These are phyloP conservation scores for Nothoprocta perdicaria DNA, from an alignment of 2,113 vertebrate species.

Conservation along the genomic window DNA sequence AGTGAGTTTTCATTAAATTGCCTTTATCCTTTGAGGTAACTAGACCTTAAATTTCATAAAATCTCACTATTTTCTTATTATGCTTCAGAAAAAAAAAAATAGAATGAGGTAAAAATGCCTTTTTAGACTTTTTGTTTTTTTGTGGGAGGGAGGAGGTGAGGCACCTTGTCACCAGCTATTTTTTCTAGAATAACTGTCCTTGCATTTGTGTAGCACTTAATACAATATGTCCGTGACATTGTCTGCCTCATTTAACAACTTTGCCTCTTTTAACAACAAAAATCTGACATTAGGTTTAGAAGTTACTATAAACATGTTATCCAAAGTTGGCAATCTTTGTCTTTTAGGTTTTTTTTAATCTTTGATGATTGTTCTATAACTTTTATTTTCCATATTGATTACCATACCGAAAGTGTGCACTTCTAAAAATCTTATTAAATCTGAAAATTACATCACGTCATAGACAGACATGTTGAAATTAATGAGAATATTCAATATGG, in stretches of 20 bases:
- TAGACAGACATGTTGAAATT: not conserved
- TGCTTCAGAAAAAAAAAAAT: not conserved
- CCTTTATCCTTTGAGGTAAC: not conserved
- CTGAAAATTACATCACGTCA: not conserved
- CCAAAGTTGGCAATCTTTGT: not conserved
- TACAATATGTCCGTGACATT: not conserved
- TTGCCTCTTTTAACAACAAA: not conserved
- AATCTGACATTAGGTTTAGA: not conserved
- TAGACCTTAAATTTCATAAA: not conserved
- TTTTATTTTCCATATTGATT: not conserved
- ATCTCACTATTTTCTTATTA: not conserved
- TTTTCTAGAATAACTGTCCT: not conserved
- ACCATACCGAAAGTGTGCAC: not conserved
- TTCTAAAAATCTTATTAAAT: not conserved
- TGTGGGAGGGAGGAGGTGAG: not conserved
- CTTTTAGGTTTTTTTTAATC: accelerated
- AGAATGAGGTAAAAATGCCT: not conserved
- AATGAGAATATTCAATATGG: not conserved
- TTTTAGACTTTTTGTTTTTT: too few relatives aligned
- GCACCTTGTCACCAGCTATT: not conserved
- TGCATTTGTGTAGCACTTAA: not conserved
- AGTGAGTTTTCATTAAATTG: not conserved
- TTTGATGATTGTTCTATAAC: not conserved
- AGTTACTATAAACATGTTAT: accelerated
- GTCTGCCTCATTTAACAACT: not conserved